Evolutionary conservation across 2,113 vertebrate genomes (phyloP).

Genomic region (Myrmecobius fasciatus): DNA sequence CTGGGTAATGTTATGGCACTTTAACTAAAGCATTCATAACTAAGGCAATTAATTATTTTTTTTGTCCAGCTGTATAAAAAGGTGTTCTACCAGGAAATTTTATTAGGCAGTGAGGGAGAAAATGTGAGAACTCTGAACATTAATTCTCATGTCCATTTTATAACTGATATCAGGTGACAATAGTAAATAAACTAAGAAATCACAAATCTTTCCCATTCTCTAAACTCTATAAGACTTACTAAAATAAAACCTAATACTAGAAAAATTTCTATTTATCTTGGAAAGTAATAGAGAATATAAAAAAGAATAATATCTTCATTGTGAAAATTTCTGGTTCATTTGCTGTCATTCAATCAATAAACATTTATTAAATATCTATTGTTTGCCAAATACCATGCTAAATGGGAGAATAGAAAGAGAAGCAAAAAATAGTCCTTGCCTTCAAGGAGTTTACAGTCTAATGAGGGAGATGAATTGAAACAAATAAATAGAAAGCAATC

Average conservation of each 20-base stretch:
- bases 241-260: neutral
- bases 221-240: neutral
- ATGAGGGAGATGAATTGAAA: neutral
- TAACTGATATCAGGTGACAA: neutral
- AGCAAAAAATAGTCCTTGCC: neutral
- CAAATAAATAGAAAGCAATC: neutral
- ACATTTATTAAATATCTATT: neutral
- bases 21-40: constrained; percentile 33
- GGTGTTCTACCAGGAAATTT: neutral
- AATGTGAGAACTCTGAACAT: neutral
- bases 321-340: neutral
- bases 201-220: neutral
- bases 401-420: neutral
- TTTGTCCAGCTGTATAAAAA: neutral
- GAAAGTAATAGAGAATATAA: neutral
- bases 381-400: neutral
- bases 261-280: neutral
- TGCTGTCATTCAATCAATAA: neutral
- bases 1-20: constrained; percentile 23
- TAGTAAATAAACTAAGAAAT: neutral
- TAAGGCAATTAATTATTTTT: constrained; percentile 52
- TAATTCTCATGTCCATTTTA: neutral
- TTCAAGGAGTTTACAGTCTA: neutral
- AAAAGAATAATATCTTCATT: neutral
- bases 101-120: neutral